A percentile compares a stretch with the other conserved stretches of the same genome.
phyloP scores from a whole-genome alignment of 1,140 invertebrate genomes.

The Drosophila yakuba region DNA sequence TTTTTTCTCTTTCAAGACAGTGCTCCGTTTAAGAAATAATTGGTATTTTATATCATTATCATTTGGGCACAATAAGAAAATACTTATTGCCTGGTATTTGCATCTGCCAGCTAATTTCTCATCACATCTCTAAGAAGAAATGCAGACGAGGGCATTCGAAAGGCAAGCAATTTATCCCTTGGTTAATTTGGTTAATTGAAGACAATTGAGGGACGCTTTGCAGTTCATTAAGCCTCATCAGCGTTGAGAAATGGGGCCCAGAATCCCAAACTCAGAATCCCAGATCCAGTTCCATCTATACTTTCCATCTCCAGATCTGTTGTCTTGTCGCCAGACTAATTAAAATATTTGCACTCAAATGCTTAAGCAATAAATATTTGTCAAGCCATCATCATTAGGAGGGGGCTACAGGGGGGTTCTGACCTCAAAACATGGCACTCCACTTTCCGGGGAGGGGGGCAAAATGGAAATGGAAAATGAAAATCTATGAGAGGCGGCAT shows the following conservation, averaged over 20 bases:
- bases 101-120: slow-evolving; percentile 35
- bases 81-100: neutral
- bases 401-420: neutral
- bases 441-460: slow-evolving; percentile 1
- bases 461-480: slow-evolving; percentile 47
- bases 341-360: slow-evolving; percentile 83
- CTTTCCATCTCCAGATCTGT: slow-evolving; percentile 20
- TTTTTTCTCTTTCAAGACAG: neutral
- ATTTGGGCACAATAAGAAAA: neutral
- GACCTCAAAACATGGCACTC: slow-evolving; percentile 49
- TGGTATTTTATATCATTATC: neutral
- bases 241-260: slow-evolving; percentile 8
- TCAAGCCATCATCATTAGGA: slow-evolving; percentile 79
- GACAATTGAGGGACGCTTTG: slow-evolving; percentile 81
- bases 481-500: slow-evolving; percentile 77
- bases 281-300: slow-evolving; percentile 21
- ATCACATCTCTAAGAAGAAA: slow-evolving; percentile 26
- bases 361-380: slow-evolving; percentile 82
- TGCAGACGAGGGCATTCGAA: slow-evolving; percentile 21
- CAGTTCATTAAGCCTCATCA: slow-evolving; percentile 77
- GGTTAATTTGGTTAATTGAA: slow-evolving; percentile 82
- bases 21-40: neutral
- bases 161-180: slow-evolving; percentile 62
- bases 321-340: slow-evolving; percentile 77
- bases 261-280: slow-evolving; percentile 3